Evolutionary conservation across 2,113 vertebrate species (phyloP).

Genomic region (Hemicordylus capensis): DNA sequence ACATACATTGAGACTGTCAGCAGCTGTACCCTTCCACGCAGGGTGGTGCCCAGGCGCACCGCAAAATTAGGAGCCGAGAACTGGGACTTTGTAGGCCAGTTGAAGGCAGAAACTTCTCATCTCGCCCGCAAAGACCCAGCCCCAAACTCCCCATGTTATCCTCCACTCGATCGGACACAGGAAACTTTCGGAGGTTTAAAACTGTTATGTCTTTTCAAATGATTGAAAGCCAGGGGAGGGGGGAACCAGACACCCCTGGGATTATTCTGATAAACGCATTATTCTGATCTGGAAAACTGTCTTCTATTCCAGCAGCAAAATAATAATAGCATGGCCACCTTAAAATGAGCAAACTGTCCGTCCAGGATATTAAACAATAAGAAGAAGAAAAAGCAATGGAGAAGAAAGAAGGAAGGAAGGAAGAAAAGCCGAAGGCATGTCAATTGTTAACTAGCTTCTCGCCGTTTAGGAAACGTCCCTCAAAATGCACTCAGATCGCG

Average conservation of each 20-base stretch:
- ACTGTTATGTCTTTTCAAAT: too few relatives aligned
- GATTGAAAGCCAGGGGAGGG: neutral
- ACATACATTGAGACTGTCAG: too few relatives aligned
- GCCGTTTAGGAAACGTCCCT: neutral
- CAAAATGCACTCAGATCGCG: neutral
- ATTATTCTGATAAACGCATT: too few relatives aligned
- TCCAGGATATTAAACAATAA: too few relatives aligned
- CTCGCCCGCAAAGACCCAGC: constrained; percentile 99
- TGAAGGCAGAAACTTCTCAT: constrained; percentile 89
- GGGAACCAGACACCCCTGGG: neutral
- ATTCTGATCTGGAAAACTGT: neutral
- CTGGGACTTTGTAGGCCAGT: constrained; percentile 99
- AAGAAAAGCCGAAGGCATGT: neutral
- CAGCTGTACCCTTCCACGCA: neutral
- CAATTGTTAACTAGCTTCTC: neutral
- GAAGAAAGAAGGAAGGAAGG: too few relatives aligned
- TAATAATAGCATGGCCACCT: neutral
- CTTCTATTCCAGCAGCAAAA: too few relatives aligned
- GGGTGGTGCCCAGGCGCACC: constrained; percentile 26
- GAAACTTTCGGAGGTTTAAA: neutral
- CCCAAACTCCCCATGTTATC: constrained; percentile 79
- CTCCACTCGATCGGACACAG: constrained; percentile 11
- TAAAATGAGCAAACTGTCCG: neutral
- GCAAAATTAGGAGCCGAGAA: constrained; percentile 83
- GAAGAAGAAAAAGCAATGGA: too few relatives aligned